Evolutionary conservation across 2,797 vertebrate genomes (phyloP).

Genomic region (Paedocypris micromegethes): DNA sequence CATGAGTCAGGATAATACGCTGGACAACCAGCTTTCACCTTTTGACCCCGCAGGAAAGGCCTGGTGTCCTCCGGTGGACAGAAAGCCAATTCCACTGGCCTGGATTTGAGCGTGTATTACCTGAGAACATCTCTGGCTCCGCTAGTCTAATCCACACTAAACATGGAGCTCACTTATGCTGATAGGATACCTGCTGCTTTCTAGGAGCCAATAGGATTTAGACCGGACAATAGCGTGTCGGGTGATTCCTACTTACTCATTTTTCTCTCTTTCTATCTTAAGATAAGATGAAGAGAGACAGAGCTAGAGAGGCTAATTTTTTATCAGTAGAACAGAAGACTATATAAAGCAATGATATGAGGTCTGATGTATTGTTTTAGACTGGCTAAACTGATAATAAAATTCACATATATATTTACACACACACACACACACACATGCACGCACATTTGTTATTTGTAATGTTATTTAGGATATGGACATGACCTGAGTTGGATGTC

Average conservation of each 20-base stretch:
- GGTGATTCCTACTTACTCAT: conserved; percentile 28
- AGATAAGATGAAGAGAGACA: no score
- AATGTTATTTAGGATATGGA: no score
- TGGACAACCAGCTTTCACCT: conserved; percentile 18
- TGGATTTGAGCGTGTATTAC: conserved; percentile 49
- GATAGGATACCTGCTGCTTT: conserved; percentile 52
- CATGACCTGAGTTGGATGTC: no score
- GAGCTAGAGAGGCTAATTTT: no score
- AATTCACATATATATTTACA: not conserved
- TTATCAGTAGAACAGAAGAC: no score
- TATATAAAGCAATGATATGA: no score
- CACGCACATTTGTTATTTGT: not conserved
- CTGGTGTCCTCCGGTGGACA: conserved; percentile 22
- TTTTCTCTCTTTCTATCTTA: conserved; percentile 7
- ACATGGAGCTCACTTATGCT: conserved; percentile 41
- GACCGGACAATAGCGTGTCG: conserved; percentile 12
- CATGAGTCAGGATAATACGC: conserved; percentile 11
- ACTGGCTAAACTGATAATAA: not conserved
- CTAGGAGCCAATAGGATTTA: conserved; percentile 42
- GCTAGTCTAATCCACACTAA: conserved; percentile 50
- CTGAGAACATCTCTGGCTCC: conserved; percentile 47
- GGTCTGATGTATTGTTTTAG: no score
- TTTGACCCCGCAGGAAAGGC: conserved; percentile 22
- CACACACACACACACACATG: conserved; percentile 7
- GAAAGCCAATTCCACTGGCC: conserved; percentile 47